Conservation (phyloP, 1,140 invertebrate genomes). For the Pantala flavescens region DNA sequence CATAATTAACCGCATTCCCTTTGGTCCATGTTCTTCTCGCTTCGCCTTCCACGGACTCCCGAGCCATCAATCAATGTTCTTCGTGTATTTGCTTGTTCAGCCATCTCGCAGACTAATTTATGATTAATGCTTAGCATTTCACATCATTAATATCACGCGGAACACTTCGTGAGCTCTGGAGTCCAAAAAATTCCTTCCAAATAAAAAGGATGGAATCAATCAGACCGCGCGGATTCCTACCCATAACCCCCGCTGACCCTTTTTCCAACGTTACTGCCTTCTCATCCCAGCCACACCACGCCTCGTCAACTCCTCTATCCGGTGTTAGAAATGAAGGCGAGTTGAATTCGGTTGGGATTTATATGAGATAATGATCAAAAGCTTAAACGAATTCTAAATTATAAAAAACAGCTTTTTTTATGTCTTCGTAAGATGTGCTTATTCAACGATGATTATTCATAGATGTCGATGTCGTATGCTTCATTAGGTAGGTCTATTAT, state of each 20-base stretch:
- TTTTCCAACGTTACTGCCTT: not conserved
- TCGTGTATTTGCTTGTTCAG: conserved; percentile 1
- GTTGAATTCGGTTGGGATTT: no score
- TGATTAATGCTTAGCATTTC: conserved; percentile 3
- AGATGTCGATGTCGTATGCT: no score
- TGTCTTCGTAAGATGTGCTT: no score
- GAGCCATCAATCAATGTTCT: not conserved
- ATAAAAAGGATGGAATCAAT: not conserved
- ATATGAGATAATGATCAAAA: no score
- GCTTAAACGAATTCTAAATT: no score
- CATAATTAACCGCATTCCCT: not conserved
- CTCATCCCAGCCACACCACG: not conserved
- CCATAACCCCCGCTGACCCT: not conserved
- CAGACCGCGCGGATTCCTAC: not conserved
- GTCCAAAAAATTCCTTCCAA: not conserved
- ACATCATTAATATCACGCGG: conserved; percentile 1
- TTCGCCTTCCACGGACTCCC: not conserved
- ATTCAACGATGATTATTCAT: no score
- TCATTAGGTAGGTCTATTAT: no score
- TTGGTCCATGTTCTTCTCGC: not conserved
- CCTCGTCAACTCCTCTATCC: no score
- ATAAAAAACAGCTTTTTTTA: no score
- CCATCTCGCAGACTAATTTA: not conserved
- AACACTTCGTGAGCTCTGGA: not conserved
- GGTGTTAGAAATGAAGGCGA: no score